phyloP scores from a whole-genome alignment of 2,113 vertebrate species.

The Otocyon megalotis region DNA sequence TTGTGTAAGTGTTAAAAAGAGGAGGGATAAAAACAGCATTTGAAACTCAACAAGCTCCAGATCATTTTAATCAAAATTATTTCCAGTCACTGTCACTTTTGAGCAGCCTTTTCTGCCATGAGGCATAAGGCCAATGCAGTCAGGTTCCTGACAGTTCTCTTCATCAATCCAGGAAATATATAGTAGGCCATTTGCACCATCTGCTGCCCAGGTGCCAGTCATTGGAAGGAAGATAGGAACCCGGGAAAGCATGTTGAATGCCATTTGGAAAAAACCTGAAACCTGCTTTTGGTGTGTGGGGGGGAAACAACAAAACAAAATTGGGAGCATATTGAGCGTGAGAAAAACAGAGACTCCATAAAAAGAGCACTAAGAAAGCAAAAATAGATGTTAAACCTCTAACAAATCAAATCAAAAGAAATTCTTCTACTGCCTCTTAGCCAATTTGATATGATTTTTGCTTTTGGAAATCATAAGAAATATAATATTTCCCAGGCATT shows the following conservation, averaged over 20 bases:
- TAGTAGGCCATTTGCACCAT: slow-evolving; percentile 57
- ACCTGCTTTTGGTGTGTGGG: background rate
- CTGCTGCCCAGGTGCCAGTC: slow-evolving; percentile 66
- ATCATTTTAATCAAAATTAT: slow-evolving; percentile 75
- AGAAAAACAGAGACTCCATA: background rate
- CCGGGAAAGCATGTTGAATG: background rate
- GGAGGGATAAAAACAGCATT: slow-evolving; percentile 43
- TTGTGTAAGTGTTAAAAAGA: slow-evolving; percentile 23
- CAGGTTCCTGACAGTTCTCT: slow-evolving; percentile 63
- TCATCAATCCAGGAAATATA: slow-evolving; percentile 70
- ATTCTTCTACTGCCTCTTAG: background rate
- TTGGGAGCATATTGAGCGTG: background rate
- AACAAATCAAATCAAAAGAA: background rate
- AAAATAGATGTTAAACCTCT: background rate
- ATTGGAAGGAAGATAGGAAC: slow-evolving; percentile 41
- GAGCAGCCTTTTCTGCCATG: background rate
- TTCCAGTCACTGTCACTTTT: slow-evolving; percentile 57
- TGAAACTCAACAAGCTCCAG: slow-evolving; percentile 20
- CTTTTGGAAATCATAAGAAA: background rate
- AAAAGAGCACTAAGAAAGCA: slow-evolving; percentile 10
- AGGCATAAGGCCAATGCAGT: slow-evolving; percentile 54
- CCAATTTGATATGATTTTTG: background rate
- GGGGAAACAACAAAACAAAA: background rate
- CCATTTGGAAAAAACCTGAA: slow-evolving; percentile 44
- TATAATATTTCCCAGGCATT: background rate